Base-by-base conservation (phyloP, 2,888 invertebrate genomes). In the Cheilosia pagana region DNA sequence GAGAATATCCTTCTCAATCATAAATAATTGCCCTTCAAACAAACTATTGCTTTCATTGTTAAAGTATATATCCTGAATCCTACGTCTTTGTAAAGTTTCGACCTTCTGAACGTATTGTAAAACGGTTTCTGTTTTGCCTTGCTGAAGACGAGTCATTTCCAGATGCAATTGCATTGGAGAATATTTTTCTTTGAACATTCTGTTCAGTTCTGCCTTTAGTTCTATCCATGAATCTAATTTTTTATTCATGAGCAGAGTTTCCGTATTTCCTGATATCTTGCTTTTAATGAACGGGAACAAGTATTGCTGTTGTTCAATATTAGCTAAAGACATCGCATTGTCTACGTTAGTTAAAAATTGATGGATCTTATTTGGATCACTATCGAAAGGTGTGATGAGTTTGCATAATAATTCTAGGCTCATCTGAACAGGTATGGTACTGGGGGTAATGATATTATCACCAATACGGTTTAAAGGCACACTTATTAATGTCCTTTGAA, bases 161-260 rank as follows among this genome's bases (percentile, higher is more conserved):
- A 43, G 1, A 45, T 62, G 60, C 25, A 62, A n/a, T 41, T 60
- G 43, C 23, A 60, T 10, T 14, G 10, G 23, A 7, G 25, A 60
- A 25, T 60, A 16, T 19, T 28, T 62, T 48, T 48, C 62, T 12
- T 25, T 50, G 12, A 50, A 50, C 31, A 63, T 21, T 7, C 21
- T 31, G 23, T 50, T 63, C 19, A 50, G 6, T 35, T 63, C 63
- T 0, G 12, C 16, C 25, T 43, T 39, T 8, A 55, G 31, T 55
- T 55, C 53, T 19, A 7, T 6, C 63, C 63, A 63, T 3, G 35
- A 19, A 21, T 63, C 7, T 6, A 50, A 4, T 6, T 21, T 63
- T 35, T 63, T 63, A 35, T 63, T 63, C 48, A 50, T 35, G 3
- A 63, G 35, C 12, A 63, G 2, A 3, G 35, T 63, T 63, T 63